Evolutionary conservation across 2,888 invertebrate genomes (phyloP).

Genomic region (Noctua pronuba): DNA sequence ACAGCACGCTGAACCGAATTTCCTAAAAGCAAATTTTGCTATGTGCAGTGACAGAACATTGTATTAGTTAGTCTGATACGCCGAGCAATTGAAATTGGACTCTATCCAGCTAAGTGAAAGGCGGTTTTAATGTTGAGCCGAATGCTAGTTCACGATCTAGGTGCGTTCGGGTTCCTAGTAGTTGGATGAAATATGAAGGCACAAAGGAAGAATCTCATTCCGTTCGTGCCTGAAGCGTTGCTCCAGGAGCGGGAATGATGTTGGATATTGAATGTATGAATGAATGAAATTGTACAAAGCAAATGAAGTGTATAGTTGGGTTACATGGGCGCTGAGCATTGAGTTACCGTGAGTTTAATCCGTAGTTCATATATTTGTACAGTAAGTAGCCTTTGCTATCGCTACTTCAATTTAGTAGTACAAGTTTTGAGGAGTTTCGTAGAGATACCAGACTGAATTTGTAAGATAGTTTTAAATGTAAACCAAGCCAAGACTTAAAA

Average conservation of each 20-base stretch:
- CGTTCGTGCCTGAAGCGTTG: constrained; percentile 79
- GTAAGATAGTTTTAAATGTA: constrained; percentile 44
- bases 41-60: constrained; percentile 79
- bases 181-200: constrained; percentile 85
- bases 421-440: neutral
- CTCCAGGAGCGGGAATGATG: constrained; percentile 69
- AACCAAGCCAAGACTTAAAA: constrained; percentile 66
- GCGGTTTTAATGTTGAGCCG: constrained; percentile 66
- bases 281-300: constrained; percentile 70
- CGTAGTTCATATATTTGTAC: constrained; percentile 31
- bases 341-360: constrained; percentile 52
- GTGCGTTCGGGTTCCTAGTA: constrained; percentile 77
- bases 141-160: constrained; percentile 66
- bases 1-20: constrained; percentile 75
- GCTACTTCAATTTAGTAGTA: neutral
- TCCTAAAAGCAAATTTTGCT: constrained; percentile 83
- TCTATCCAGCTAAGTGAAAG: constrained; percentile 73
- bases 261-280: constrained; percentile 76
- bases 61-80: constrained; percentile 71
- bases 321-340: constrained; percentile 38
- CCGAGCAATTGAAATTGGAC: constrained; percentile 72
- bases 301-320: constrained; percentile 63
- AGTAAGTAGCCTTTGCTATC: constrained; percentile 10
- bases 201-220: constrained; percentile 86
- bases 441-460: neutral